Evolutionary conservation across 2,113 vertebrate species (phyloP).

Genomic region (Strix aluco): DNA sequence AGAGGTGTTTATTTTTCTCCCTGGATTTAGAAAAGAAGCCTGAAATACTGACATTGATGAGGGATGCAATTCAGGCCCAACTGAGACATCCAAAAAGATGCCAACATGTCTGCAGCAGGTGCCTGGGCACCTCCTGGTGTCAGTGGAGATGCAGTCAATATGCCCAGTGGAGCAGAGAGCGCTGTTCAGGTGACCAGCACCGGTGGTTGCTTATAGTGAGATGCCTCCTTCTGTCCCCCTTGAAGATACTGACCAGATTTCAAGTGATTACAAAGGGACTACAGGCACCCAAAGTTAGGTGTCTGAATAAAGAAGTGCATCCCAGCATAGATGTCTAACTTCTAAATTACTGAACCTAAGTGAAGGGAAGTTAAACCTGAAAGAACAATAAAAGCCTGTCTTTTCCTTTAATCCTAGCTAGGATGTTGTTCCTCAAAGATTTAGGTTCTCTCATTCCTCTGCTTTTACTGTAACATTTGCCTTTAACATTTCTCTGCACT

Average conservation of each 20-base stretch:
- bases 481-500: not conserved
- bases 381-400: not conserved
- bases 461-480: not conserved
- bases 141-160: not conserved
- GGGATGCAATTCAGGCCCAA: not conserved
- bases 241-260: not conserved
- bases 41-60: not conserved
- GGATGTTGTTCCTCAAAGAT: not conserved
- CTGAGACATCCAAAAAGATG: not conserved
- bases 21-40: not conserved
- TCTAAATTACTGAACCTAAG: not conserved
- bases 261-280: not conserved
- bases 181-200: not conserved
- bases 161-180: fast-evolving
- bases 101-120: not conserved
- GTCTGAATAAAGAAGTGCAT: not conserved
- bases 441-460: not conserved
- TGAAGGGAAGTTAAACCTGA: not conserved
- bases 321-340: not conserved
- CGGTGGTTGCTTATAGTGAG: not conserved
- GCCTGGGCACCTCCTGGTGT: not conserved
- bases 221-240: not conserved
- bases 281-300: too few relatives aligned
- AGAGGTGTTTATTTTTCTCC: not conserved
- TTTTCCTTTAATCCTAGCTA: not conserved